phyloP scores from a whole-genome alignment of 2,113 vertebrate species.

The Xenus cinereus region DNA sequence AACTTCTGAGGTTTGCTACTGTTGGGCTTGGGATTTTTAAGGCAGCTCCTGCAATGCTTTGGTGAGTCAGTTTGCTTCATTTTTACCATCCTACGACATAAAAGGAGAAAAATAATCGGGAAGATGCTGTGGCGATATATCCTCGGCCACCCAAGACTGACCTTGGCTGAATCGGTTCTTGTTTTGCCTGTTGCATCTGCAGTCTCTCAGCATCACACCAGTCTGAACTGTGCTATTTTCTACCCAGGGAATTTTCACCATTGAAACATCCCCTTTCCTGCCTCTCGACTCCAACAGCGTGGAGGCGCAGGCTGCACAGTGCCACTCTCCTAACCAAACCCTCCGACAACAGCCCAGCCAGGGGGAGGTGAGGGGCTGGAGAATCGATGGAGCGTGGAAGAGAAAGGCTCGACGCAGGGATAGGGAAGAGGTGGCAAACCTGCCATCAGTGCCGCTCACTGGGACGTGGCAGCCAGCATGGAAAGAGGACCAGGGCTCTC shows the following conservation, averaged over 20 bases:
- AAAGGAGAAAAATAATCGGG: not conserved
- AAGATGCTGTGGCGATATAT: not conserved
- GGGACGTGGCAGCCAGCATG: not conserved
- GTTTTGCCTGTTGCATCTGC: not conserved
- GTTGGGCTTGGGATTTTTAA: not conserved
- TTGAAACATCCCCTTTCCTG: not conserved
- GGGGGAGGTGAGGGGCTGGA: not conserved
- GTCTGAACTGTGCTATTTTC: not conserved
- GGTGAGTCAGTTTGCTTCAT: not conserved
- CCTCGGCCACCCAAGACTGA: not conserved
- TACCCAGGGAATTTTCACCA: not conserved
- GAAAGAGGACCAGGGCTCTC: not conserved
- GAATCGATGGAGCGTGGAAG: fast-evolving
- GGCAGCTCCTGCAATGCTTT: not conserved
- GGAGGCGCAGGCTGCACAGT: not conserved
- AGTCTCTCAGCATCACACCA: not conserved
- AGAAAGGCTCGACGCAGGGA: not conserved
- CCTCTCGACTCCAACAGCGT: fast-evolving
- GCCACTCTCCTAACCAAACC: not conserved
- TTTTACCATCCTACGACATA: not conserved
- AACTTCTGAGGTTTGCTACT: not conserved
- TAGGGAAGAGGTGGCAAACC: not conserved
- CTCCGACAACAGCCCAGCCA: not conserved
- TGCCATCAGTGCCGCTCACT: not conserved
- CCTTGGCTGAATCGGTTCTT: not conserved